Evolutionary conservation across 2,797 vertebrate genomes (phyloP).

Genomic region (Columba guinea): DNA sequence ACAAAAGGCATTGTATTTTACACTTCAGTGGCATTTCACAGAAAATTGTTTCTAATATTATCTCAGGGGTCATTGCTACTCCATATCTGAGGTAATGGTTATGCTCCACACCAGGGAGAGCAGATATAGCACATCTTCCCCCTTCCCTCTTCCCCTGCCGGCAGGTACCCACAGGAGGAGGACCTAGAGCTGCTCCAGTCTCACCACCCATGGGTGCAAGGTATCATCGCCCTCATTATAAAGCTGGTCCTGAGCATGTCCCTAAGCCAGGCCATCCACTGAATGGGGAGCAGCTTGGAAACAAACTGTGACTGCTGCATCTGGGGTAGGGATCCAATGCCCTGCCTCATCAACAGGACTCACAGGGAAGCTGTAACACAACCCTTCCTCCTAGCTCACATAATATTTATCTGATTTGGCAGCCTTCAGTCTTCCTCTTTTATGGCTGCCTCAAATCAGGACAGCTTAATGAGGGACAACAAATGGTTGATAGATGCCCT

Average conservation of each 20-base stretch:
- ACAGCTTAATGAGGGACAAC: slow-evolving; percentile 15
- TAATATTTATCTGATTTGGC: not conserved
- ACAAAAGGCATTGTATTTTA: not conserved
- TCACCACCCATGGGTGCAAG: not conserved
- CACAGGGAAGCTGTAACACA: not conserved
- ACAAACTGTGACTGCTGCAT: not conserved
- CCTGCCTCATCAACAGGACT: not conserved
- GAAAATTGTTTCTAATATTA: not conserved
- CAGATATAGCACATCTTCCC: rapidly evolving
- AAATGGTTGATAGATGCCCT: not conserved
- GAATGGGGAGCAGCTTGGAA: not conserved
- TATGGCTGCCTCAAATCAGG: not conserved
- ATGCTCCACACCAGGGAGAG: not conserved
- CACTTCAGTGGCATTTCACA: not conserved
- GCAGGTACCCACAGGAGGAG: not conserved
- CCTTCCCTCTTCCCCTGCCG: not conserved
- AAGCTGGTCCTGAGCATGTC: not conserved
- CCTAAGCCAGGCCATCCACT: not conserved
- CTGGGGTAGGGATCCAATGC: rapidly evolving
- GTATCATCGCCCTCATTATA: not conserved
- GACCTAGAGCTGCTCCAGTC: not conserved
- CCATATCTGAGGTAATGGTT: not conserved
- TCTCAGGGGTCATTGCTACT: not conserved
- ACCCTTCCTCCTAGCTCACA: not conserved
- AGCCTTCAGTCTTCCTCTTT: not conserved